Base-by-base conservation (phyloP, 1,140 invertebrate genomes). In the Drosophila azteca region DNA sequence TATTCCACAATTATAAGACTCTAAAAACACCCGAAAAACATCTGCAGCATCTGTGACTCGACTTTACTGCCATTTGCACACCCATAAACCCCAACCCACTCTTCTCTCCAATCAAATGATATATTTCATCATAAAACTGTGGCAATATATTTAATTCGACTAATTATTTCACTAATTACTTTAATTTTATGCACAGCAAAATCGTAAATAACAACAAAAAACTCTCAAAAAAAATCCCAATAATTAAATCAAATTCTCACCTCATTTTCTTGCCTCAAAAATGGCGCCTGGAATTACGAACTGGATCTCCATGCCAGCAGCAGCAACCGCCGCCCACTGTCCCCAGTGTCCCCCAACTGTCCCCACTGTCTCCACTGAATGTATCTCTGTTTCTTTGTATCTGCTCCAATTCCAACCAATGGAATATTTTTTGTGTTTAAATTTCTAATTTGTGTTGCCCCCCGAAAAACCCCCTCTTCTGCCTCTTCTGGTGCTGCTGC, bases 341-440 rank as follows among this genome's bases (percentile, higher is more conserved):
- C 51, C 39, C 50, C 58, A 46, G 20, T 60, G 31, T 68, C 51
- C n/a, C n/a, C n/a, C n/a, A n/a, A n/a, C n/a, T n/a, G 17, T 20
- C 67, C 46, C 26, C 39, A 64, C 13, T 50, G 46, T 48, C 59
- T 26, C 35, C 35, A 39, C 11, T 39, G 35, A 7, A 29, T 29
- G 3, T 29, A 7, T 39, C 13, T 39, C 35, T 39, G 35, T 13
- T 13, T 39, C 35, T 39, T 1, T 13, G 35, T 5, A 39, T 39
- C 53, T 45, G 64, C 48, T 73, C 72, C 45, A 69, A 54, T 50
- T 87, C 60, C 48, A 68, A 63, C 78, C 69, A 75, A 88, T 88
- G 82, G 83, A 88, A 85, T 77, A 62, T 76, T 77, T 76, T 70
- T 78, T 79, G 70, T 85, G 78, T 87, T 87, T 82, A 75, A 74